These are phyloP conservation scores for Dasyprocta punctata DNA, from an alignment of 2,113 vertebrate species.

Conservation along the genomic window DNA sequence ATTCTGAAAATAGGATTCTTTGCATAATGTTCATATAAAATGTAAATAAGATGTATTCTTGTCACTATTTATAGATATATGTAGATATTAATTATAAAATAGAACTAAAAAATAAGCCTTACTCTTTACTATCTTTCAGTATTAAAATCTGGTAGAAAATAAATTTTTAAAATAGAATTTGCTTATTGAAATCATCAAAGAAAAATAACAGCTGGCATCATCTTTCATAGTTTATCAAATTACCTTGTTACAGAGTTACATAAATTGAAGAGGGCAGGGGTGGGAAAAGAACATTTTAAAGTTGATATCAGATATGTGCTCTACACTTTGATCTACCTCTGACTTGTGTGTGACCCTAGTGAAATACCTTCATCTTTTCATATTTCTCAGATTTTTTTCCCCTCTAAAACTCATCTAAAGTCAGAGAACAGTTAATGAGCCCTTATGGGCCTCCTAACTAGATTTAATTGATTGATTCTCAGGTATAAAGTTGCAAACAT, in stretches of 20 bases:
- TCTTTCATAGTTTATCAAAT: background rate
- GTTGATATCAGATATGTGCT: background rate
- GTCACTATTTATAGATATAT: background rate
- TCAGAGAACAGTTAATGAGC: background rate
- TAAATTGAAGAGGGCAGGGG: background rate
- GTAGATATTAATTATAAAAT: background rate
- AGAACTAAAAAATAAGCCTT: background rate
- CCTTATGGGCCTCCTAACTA: background rate
- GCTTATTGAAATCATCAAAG: background rate
- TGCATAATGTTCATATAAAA: background rate
- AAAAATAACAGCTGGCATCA: background rate
- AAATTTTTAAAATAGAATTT: background rate
- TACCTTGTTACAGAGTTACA: background rate
- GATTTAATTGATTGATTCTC: background rate
- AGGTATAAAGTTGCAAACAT: background rate
- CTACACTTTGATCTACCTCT: background rate
- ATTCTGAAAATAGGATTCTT: background rate
- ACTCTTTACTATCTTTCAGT: background rate
- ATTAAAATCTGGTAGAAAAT: background rate
- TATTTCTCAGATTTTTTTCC: background rate
- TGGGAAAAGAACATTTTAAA: background rate
- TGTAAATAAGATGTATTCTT: background rate
- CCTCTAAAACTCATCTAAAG: background rate
- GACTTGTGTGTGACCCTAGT: background rate
- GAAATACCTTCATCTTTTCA: background rate